These are phyloP conservation scores for Onchidella celtica DNA, from an alignment of 2,888 invertebrate species.

Conservation along the genomic window DNA sequence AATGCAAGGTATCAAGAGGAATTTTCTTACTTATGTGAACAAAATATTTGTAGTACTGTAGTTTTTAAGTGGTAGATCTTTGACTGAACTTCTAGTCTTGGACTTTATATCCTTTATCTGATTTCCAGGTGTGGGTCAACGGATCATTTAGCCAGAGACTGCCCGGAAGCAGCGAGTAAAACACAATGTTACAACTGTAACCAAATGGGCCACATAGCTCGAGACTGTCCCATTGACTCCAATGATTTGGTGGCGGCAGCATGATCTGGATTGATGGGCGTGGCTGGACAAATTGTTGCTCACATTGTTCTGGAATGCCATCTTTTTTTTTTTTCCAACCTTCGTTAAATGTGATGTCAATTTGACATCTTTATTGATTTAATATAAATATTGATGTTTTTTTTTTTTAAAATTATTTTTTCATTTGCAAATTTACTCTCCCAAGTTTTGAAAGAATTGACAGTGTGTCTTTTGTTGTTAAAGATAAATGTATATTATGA, in stretches of 20 bases:
- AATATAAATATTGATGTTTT: too few relatives aligned
- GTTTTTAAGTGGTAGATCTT: too few relatives aligned
- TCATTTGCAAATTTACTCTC: too few relatives aligned
- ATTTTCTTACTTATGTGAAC: too few relatives aligned
- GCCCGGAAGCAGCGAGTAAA: conserved; percentile 80
- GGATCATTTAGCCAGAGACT: conserved; percentile 75
- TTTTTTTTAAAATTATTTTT: too few relatives aligned
- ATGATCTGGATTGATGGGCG: conserved; percentile 17
- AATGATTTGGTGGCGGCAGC: conserved; percentile 44
- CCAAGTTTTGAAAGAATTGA: too few relatives aligned
- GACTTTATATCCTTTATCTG: background rate
- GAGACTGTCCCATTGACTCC: conserved; percentile 87
- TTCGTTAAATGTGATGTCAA: background rate
- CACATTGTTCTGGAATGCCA: conserved; percentile 17
- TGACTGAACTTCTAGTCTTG: too few relatives aligned
- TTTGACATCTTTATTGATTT: too few relatives aligned
- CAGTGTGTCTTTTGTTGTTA: too few relatives aligned
- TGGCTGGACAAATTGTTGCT: background rate
- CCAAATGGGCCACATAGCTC: conserved; percentile 90
- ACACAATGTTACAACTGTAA: conserved; percentile 81
- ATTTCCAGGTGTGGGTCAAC: conserved; percentile 70
- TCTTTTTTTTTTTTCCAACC: background rate
- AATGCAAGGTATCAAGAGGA: too few relatives aligned
- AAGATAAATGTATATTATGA: too few relatives aligned
- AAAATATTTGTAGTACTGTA: too few relatives aligned